Base-by-base conservation (phyloP, 1,140 invertebrate genomes). In the Oryctes rhinoceros region DNA sequence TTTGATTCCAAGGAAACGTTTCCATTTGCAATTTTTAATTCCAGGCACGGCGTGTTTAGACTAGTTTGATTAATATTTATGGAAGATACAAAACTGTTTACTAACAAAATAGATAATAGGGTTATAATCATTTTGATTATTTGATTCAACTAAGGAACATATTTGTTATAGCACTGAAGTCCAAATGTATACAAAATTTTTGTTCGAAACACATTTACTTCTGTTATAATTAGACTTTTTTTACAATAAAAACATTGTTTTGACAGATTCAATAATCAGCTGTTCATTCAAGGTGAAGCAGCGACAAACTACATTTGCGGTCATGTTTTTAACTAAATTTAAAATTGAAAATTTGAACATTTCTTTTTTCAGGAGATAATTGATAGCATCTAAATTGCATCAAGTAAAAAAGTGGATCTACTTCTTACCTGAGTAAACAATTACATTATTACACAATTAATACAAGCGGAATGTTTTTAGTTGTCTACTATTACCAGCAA, bases 241-340 rank as follows among this genome's bases (percentile, higher is more conserved):
- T 48, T 44, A 65, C 20, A 4, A 48, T 78, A 78, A 20, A 78
- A 78, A 24, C 78, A 79, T 79, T 79, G 78, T 79, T 79, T 79
- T 79, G 78, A 47, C 47, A 49, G 18, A 48, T 79, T 39, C 59
- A 47, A 24, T 35, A 13, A 74, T 71, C 78, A 79, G 78, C 78
- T 79, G 78, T 79, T 79, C 13, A 9, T 48, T 79, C 78, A 79
- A 79, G 78, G 78, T 78, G 77, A 59, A 35, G 59, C 77, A 59
- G 20, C 77, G 77, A 24, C 77, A 78, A 35, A n/a, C 11, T 35
- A 59, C 53, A 24, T 3, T 47, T 47, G 13, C 75, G 75, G 75
- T 3, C 15, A 48, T 20, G 13, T 47, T 76, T 47, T 39, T 13
- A 76, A 76, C 75, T 47, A 76, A 76, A 67, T 67, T 67, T 76